phyloP scores from a whole-genome alignment of 1,140 invertebrate genomes.

The Euura lappo region DNA sequence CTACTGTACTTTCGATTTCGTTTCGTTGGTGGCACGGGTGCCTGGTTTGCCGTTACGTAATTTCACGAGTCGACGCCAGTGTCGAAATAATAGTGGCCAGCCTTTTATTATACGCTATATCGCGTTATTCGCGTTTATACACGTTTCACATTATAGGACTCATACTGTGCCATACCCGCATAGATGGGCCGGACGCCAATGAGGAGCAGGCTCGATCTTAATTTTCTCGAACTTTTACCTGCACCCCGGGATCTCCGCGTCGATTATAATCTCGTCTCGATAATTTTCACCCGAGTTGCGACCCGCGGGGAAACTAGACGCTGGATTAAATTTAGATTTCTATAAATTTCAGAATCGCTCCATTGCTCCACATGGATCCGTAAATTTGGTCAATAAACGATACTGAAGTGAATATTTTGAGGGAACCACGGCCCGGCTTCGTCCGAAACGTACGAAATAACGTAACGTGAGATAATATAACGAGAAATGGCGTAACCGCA shows the following conservation, averaged over 20 bases:
- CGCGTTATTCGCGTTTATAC: not conserved
- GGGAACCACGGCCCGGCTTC: no score
- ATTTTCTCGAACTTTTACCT: not conserved
- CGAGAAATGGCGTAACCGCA: conserved; percentile 9
- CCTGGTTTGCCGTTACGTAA: conserved; percentile 36
- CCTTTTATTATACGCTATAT: conserved; percentile 35
- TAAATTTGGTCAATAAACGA: no score
- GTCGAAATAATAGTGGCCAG: conserved; percentile 56
- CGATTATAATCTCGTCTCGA: no score
- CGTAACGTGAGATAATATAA: no score
- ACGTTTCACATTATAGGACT: not conserved
- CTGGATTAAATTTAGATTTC: no score
- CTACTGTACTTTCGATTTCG: conserved; percentile 57
- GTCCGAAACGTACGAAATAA: no score
- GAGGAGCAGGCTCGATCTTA: not conserved
- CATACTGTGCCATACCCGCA: not conserved
- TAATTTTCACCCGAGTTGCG: no score
- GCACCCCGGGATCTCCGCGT: not conserved
- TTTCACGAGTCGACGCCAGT: conserved; percentile 38
- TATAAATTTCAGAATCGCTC: no score
- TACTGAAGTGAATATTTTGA: no score
- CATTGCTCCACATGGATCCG: no score
- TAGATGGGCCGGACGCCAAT: not conserved
- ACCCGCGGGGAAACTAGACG: no score
- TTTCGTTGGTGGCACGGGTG: conserved; percentile 42